A percentile compares a stretch with the other conserved stretches of the same genome.
Evolutionary conservation across 2,797 vertebrate species (phyloP).

Genomic region (Amazona finschi): DNA sequence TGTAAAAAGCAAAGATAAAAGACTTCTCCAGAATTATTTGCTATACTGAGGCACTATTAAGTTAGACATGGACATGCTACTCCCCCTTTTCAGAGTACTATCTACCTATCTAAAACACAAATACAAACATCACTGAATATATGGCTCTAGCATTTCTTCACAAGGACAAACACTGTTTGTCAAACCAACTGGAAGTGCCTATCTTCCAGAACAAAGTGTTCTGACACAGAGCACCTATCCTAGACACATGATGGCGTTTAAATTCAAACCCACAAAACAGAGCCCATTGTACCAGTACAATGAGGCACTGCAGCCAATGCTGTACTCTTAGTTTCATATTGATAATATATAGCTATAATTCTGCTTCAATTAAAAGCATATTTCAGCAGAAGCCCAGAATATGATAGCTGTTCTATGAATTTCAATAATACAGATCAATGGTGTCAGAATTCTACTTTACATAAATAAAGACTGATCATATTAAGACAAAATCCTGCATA

Average conservation of each 20-base stretch:
- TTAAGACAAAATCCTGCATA: constrained; percentile 70
- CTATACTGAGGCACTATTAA: neutral
- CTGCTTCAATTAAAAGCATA: constrained; percentile 80
- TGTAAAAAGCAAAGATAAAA: neutral
- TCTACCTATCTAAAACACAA: constrained; percentile 12
- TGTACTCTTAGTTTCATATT: constrained; percentile 47
- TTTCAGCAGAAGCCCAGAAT: constrained; percentile 72
- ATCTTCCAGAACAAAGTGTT: neutral
- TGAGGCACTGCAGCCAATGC: constrained; percentile 28
- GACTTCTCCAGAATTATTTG: neutral
- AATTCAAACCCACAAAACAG: constrained; percentile 20
- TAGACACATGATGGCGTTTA: neutral
- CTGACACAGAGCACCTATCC: neutral
- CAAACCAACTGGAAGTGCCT: neutral
- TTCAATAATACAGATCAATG: constrained; percentile 74
- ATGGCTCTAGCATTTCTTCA: neutral
- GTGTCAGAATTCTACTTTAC: constrained; percentile 71
- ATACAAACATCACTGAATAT: neutral
- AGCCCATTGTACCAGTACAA: neutral
- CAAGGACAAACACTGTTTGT: neutral
- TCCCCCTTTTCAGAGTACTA: neutral
- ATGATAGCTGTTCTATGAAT: constrained; percentile 68
- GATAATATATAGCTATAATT: constrained; percentile 74
- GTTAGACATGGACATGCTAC: neutral
- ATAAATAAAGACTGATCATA: constrained; percentile 78